Evolutionary conservation across 2,113 vertebrate species (phyloP), one percentile per base, ranked within the genome.

Genomic region (Zapus hudsonius): DNA sequence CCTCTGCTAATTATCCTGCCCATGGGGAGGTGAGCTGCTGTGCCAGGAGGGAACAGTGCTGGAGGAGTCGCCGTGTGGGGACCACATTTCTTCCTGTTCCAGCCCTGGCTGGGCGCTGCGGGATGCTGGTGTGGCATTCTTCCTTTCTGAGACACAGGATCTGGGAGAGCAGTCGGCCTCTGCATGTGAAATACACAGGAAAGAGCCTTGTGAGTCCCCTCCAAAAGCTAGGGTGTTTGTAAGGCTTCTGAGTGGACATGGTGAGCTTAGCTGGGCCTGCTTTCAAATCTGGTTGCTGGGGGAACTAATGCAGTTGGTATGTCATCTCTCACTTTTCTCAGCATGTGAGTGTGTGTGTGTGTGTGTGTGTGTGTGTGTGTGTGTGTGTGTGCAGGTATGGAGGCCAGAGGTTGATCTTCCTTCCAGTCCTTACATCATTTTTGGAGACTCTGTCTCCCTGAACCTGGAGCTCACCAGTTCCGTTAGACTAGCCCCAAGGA

Each of bases 1-100:
- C 82, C 33, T 1, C 7, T 0, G 80, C 63, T 98, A 97, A 97
- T 98, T 97, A 96, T 63, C 6, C 83, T 44, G 93, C 90, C 87
- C 4, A 17, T 92, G 5, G 97, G 94, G 96, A 87, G 55, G 64
- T 52, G 94, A 96, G 70, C 36, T 0, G 0, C 5, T 4, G 31
- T 5, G 3, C n/a, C 2, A 38, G 44, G 88, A 75, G 55, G 8
- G 83, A 52, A 12, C 25, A 31, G 38, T 5, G 78, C 33, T 27
- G 20, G 23, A 33, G 44, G 33, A 16, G 66, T 10, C 25, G 25
- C 61, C 47, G 7, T 29, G 33, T 29, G 82, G 66, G n/a, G 47
- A 69, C 67, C 42, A 31, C n/a, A 23, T 57, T 69, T 29, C 64
- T 66, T 66, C 29, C 29, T 59, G 33, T 33, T 75, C 70, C 55